Conservation (phyloP, 1,140 invertebrate genomes). For the Calycopis cecrops region DNA sequence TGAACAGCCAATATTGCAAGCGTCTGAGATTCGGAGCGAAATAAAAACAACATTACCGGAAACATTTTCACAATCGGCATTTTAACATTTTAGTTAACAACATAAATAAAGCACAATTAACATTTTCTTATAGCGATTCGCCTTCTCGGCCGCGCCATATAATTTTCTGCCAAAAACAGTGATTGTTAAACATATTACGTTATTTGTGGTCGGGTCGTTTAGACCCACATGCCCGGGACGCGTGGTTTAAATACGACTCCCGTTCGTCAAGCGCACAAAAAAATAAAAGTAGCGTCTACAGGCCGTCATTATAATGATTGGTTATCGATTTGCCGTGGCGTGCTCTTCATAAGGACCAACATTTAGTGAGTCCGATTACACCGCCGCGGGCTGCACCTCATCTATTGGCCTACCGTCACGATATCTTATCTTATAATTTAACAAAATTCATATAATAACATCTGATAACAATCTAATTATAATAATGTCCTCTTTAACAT, state of each 20-base stretch:
- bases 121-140: constrained; percentile 9
- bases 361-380: constrained; percentile 54
- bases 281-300: constrained; percentile 51
- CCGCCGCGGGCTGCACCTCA: constrained; percentile 51
- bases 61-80: too few relatives aligned
- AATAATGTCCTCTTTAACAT: constrained; percentile 72
- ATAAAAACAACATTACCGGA: too few relatives aligned
- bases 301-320: constrained; percentile 69
- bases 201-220: constrained; percentile 24
- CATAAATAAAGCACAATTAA: constrained; percentile 7
- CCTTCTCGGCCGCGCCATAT: constrained; percentile 16
- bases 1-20: too few relatives aligned
- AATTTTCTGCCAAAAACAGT: constrained; percentile 31
- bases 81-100: too few relatives aligned
- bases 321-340: constrained; percentile 67
- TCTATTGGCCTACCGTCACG: constrained; percentile 61
- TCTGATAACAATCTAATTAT: constrained; percentile 72
- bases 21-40: too few relatives aligned
- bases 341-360: constrained; percentile 58
- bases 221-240: constrained; percentile 23
- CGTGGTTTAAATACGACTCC: constrained; percentile 50
- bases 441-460: constrained; percentile 70
- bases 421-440: constrained; percentile 64
- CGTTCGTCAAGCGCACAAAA: constrained; percentile 56
- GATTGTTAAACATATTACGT: constrained; percentile 31